A percentile compares a stretch with the other conserved stretches of the same genome.
Conservation (phyloP, 2,888 invertebrate species). For the Lasiommata megera region DNA sequence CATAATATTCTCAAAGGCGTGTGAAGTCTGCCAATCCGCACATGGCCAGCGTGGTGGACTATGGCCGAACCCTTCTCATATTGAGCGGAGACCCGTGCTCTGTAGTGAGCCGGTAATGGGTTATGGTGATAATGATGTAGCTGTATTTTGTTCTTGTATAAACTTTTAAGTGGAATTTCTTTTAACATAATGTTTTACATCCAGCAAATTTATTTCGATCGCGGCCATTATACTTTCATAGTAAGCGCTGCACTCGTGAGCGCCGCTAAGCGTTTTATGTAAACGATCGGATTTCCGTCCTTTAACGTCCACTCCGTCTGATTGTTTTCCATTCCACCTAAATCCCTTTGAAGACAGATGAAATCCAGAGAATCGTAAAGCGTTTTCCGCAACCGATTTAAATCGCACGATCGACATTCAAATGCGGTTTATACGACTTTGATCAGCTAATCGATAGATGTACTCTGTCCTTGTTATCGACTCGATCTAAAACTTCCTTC, state of each 20-base stretch:
- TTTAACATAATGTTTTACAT: background rate
- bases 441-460: slow-evolving; percentile 1
- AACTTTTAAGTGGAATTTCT: too few relatives aligned
- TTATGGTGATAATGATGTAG: too few relatives aligned
- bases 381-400: slow-evolving; percentile 22
- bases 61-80: too few relatives aligned
- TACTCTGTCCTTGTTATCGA: slow-evolving; percentile 48
- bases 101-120: too few relatives aligned
- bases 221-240: slow-evolving; percentile 7
- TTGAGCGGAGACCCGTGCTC: too few relatives aligned
- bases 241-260: slow-evolving; percentile 13
- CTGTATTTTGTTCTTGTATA: too few relatives aligned
- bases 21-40: too few relatives aligned
- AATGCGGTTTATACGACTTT: slow-evolving; percentile 6
- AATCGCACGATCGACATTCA: slow-evolving; percentile 25
- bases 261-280: slow-evolving; percentile 41
- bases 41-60: too few relatives aligned
- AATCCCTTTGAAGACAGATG: slow-evolving; percentile 34
- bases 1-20: too few relatives aligned
- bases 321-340: slow-evolving; percentile 48
- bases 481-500: slow-evolving; percentile 69
- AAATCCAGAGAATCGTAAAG: slow-evolving; percentile 29
- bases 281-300: slow-evolving; percentile 42
- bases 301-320: slow-evolving; percentile 48
- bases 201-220: background rate